These are phyloP conservation scores for Panulirus ornatus DNA, from an alignment of 1,140 invertebrate species.

Conservation along the genomic window DNA sequence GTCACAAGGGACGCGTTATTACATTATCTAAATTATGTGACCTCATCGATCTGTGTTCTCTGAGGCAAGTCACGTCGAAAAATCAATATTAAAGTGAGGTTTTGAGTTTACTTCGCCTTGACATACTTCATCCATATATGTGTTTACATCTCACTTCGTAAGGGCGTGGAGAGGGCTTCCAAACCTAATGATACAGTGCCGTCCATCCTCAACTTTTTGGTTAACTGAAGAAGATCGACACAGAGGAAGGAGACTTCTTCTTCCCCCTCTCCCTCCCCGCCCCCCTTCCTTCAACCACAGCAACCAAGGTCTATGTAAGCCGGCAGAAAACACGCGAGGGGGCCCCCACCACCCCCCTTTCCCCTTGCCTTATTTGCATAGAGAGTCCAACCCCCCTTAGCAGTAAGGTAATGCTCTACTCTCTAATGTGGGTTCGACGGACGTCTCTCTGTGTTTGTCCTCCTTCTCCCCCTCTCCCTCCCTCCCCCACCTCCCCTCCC, in stretches of 20 bases:
- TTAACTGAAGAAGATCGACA: no score
- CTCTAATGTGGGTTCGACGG: conserved; percentile 17
- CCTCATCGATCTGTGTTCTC: conserved; percentile 15
- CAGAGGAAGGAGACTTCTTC: no score
- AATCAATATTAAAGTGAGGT: conserved; percentile 27
- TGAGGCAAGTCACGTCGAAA: conserved; percentile 37
- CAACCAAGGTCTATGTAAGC: conserved; percentile 18
- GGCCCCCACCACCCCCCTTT: no score
- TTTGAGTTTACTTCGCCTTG: no score
- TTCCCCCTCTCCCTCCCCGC: no score
- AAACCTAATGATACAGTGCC: no score
- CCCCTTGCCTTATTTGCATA: conserved; percentile 51
- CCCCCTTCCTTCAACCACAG: no score
- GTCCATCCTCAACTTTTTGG: no score
- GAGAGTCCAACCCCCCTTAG: conserved; percentile 27
- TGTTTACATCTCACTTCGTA: no score
- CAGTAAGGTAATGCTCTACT: conserved; percentile 34
- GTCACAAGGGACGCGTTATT: background rate
- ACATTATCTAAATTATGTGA: conserved; percentile 17
- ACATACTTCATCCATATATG: no score
- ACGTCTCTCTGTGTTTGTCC: background rate
- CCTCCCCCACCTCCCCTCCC: background rate
- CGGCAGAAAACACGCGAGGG: conserved; percentile 25
- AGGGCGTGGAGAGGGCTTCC: no score
- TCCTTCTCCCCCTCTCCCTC: background rate